Percentiles rank a stretch among this genome's conserved stretches.
phyloP scores from a whole-genome alignment of 1,140 invertebrate species.

The Ceratina calcarata region DNA sequence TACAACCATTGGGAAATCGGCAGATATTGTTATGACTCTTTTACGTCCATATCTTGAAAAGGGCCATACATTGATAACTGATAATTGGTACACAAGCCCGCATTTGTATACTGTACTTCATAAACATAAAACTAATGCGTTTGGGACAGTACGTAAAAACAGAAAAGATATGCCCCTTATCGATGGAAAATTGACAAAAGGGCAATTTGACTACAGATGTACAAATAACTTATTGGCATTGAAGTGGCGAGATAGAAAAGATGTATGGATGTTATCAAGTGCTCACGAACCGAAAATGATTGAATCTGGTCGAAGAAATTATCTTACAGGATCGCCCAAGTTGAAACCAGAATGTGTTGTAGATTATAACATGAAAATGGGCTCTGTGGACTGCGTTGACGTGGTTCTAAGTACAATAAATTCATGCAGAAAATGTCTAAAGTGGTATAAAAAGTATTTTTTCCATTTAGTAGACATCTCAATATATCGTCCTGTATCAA shows the following conservation, averaged over 20 bases:
- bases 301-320: background rate
- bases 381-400: background rate
- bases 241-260: background rate
- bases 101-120: too few relatives aligned
- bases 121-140: too few relatives aligned
- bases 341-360: background rate
- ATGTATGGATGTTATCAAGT: constrained; percentile 6
- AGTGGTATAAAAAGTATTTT: constrained; percentile 21
- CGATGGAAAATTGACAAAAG: background rate
- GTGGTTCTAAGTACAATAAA: constrained; percentile 5
- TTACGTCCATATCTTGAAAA: background rate
- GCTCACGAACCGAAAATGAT: constrained; percentile 7
- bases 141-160: background rate
- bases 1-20: constrained; percentile 8
- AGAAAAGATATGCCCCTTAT: background rate
- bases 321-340: background rate
- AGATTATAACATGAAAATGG: constrained; percentile 19
- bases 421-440: constrained; percentile 9
- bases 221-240: constrained; percentile 4
- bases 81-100: background rate
- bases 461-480: constrained; percentile 28
- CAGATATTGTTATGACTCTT: constrained; percentile 4
- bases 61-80: background rate
- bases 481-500: constrained; percentile 28
- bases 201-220: background rate